Base-by-base conservation (phyloP, 2,797 vertebrate species). In the Hyperoplus immaculatus region DNA sequence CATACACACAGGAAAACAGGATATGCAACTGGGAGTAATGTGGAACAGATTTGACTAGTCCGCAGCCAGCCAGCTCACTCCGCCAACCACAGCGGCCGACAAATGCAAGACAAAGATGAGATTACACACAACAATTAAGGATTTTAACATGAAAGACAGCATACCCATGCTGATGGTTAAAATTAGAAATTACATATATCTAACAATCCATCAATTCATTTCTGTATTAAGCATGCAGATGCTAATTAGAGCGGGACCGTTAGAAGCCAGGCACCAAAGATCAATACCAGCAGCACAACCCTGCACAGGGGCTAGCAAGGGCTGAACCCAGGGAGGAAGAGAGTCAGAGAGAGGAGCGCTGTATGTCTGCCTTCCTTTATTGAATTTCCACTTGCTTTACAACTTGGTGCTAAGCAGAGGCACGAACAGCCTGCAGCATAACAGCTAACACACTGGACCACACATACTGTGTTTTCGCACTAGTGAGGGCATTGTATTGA, bases 161-260 rank as follows among this genome's bases (percentile, higher is more conserved):
- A 9, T 18, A 5, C 13, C 55, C 41, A 7, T 10, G 3, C 41
- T 21, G 18, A 55, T 10, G 2, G 3, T 42, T 46, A 14, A 18
- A 39, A 21, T n/a, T 43, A 58, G 59, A 47, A 9, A 53, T 41
- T 1, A 53, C 62, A n/a, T 46, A 16, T 3, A 0, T 50, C 41
- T 1, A 16, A 9, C 10, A 1, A 21, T 62, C 45, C 10, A 14
- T 69, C 45, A 8, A 7, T 38, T 45, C 51, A 10, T 56, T 39
- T 59, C 57, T 45, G 61, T 67, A 45, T 56, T 66, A 77, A 84
- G 85, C 84, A 88, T 81, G 88, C 88, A 86, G 85, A 60, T 16
- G 62, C 91, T 94, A 93, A 95, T 95, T 94, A 94, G 91, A 92
- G 86, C 87, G 61, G 76, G 72, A 77, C 71, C 47, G 64, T 70